Evolutionary conservation across 64 coral and sea anemone genomes (phyloP).

Genomic region (Dendronephthya gigantea): DNA sequence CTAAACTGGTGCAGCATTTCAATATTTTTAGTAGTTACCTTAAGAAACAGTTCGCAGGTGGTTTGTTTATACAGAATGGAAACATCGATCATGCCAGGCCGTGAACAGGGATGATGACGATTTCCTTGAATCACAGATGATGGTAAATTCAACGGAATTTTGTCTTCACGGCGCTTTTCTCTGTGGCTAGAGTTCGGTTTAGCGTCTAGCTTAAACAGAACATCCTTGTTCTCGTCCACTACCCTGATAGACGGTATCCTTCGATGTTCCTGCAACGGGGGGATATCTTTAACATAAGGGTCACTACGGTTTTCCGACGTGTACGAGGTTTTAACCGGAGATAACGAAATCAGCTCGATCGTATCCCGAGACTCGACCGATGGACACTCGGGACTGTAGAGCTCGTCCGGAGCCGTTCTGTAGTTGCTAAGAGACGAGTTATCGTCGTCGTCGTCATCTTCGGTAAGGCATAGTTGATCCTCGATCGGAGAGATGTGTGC

Average conservation of each 20-base stretch:
- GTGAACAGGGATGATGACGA: not conserved
- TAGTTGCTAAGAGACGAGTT: conserved; percentile 45
- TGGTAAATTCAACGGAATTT: conserved; percentile 77
- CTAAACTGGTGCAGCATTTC: too few relatives aligned
- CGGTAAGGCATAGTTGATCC: conserved; percentile 80
- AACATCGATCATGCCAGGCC: conserved; percentile 56
- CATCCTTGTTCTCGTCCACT: conserved; percentile 7
- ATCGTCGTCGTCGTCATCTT: conserved; percentile 68
- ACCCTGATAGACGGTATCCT: not conserved
- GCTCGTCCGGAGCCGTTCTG: conserved; percentile 79
- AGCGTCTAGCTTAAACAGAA: conserved; percentile 46
- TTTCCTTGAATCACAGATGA: conserved; percentile 77
- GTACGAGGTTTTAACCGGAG: not conserved
- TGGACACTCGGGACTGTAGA: conserved; percentile 12
- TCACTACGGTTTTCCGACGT: not conserved
- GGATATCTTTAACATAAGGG: not conserved
- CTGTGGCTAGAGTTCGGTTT: not conserved
- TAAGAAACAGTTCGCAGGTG: conserved; percentile 85
- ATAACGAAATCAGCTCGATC: conserved; percentile 44
- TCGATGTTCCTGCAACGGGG: not conserved
- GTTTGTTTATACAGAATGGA: conserved; percentile 86
- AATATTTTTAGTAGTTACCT: conserved; percentile 31
- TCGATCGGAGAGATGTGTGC: conserved; percentile 74
- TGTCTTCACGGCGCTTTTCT: conserved; percentile 26
- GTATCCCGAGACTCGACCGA: conserved; percentile 14